Evolutionary conservation across 2,888 invertebrate genomes (phyloP).

Genomic region (Capitulum mitella): DNA sequence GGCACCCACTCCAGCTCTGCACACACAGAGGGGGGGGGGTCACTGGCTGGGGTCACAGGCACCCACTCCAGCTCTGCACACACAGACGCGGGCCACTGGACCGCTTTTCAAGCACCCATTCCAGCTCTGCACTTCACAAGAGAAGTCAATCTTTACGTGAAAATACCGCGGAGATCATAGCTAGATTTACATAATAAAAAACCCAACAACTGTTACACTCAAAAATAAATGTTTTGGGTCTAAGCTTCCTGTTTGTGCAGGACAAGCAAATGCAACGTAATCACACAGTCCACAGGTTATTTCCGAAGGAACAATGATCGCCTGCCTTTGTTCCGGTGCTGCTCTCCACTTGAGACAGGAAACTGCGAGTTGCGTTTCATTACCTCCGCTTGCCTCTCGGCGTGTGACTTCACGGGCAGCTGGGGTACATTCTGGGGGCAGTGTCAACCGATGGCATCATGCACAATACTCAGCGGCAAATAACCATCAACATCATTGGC

Average conservation of each 20-base stretch:
- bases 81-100: not conserved
- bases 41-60: slow-evolving; percentile 49
- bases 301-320: not conserved
- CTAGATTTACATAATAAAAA: too few relatives aligned
- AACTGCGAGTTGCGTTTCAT: not conserved
- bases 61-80: slow-evolving; percentile 67
- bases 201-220: too few relatives aligned
- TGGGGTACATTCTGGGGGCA: not conserved
- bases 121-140: slow-evolving; percentile 59
- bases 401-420: not conserved
- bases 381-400: not conserved
- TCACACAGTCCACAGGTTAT: not conserved
- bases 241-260: too few relatives aligned
- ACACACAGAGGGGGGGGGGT: not conserved
- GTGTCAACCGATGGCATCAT: too few relatives aligned
- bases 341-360: not conserved
- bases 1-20: slow-evolving; percentile 75
- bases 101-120: slow-evolving; percentile 66
- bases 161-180: not conserved
- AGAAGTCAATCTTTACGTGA: not conserved
- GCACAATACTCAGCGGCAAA: too few relatives aligned
- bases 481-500: too few relatives aligned
- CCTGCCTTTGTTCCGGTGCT: not conserved
- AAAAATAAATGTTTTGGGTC: too few relatives aligned
- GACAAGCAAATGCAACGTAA: not conserved